phyloP scores from a whole-genome alignment of 2,113 vertebrate genomes.

The Chloebia gouldiae region DNA sequence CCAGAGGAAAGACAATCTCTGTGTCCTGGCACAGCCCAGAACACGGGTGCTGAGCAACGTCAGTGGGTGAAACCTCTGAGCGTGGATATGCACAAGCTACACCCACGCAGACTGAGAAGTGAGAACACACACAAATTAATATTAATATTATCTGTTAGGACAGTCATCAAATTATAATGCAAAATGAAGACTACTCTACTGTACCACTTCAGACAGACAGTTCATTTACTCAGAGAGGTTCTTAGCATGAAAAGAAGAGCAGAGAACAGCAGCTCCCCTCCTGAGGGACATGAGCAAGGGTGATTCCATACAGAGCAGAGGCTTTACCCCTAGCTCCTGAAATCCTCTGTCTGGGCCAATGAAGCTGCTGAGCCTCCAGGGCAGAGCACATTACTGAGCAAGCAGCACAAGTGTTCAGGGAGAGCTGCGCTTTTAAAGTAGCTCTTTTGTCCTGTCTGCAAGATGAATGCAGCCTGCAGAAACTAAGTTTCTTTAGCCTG shows the following conservation, averaged over 20 bases:
- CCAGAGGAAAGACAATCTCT: neutral
- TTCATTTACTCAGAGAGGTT: neutral
- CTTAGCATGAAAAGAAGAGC: neutral
- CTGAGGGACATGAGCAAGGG: neutral
- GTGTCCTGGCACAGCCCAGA: neutral
- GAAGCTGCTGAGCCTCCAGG: neutral
- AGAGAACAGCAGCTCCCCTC: neutral
- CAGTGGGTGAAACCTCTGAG: neutral
- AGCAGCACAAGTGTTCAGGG: neutral
- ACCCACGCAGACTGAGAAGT: neutral
- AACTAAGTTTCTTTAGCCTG: neutral
- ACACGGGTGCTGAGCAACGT: neutral
- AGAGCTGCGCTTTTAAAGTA: neutral
- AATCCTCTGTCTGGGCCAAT: neutral
- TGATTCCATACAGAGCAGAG: neutral
- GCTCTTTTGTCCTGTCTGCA: constrained; percentile 52
- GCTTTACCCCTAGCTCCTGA: neutral
- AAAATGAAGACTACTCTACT: neutral
- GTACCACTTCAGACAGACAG: neutral
- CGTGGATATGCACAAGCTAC: neutral
- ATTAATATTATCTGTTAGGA: neutral
- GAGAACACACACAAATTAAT: neutral
- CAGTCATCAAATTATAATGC: neutral
- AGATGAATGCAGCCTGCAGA: constrained; percentile 35
- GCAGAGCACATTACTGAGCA: neutral